Percentiles rank a stretch among this genome's conserved stretches.
These are phyloP conservation scores for Allobates femoralis DNA, from an alignment of 2,797 vertebrate genomes.

Conservation along the genomic window DNA sequence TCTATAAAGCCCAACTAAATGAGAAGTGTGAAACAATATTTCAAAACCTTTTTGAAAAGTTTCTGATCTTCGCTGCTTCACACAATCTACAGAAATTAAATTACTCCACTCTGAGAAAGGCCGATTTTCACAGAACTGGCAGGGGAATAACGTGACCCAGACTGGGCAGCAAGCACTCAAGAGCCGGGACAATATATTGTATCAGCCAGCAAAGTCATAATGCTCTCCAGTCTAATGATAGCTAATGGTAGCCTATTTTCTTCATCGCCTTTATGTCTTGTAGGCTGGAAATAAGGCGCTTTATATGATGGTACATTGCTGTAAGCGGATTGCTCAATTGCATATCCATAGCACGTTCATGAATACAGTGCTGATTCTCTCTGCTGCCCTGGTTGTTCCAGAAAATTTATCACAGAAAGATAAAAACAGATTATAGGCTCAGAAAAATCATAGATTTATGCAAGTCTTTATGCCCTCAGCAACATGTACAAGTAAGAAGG, in stretches of 20 bases:
- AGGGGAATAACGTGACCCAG: constrained; percentile 42
- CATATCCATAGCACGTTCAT: constrained; percentile 23
- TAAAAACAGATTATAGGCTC: constrained; percentile 43
- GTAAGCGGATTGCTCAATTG: constrained; percentile 19
- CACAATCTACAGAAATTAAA: constrained; percentile 50
- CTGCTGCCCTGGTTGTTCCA: constrained; percentile 7
- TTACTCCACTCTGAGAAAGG: constrained; percentile 7
- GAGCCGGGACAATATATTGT: constrained; percentile 44
- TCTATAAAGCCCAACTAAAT: constrained; percentile 17
- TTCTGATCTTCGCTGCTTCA: constrained; percentile 33
- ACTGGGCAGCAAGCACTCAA: constrained; percentile 25
- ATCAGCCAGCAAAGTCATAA: constrained; percentile 50
- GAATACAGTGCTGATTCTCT: constrained; percentile 20
- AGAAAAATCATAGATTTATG: constrained; percentile 37
- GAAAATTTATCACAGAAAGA: constrained; percentile 27
- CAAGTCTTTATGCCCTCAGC: constrained; percentile 36
- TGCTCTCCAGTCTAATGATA: constrained; percentile 52
- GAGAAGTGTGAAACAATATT: constrained; percentile 34
- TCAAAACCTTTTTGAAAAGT: constrained; percentile 45
- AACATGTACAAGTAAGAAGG: constrained; percentile 34
- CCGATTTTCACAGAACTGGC: constrained; percentile 28
- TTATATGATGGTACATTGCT: constrained; percentile 13
- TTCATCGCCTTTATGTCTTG: constrained; percentile 32
- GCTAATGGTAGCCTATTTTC: constrained; percentile 57
- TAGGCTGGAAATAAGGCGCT: constrained; percentile 10